These are phyloP conservation scores for Falco punctatus DNA, from an alignment of 2,113 vertebrate genomes.

Conservation along the genomic window DNA sequence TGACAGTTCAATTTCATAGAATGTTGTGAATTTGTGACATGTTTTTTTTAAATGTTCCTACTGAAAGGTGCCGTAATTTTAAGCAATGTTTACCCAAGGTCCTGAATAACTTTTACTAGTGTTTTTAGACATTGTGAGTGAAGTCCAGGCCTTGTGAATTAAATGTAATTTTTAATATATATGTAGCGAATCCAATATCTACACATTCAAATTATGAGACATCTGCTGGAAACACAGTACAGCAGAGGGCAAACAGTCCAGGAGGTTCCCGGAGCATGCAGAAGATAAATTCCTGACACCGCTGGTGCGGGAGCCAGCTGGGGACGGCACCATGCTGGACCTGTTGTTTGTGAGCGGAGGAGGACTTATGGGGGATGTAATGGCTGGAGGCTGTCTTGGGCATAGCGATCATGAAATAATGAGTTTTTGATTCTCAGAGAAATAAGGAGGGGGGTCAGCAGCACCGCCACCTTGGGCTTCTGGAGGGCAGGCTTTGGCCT, in stretches of 20 bases:
- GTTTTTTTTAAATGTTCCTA: background rate
- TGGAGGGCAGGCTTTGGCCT: background rate
- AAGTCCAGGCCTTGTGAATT: background rate
- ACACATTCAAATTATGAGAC: background rate
- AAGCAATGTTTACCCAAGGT: background rate
- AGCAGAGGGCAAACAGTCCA: background rate
- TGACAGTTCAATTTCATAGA: slow-evolving; percentile 25
- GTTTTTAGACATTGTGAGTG: background rate
- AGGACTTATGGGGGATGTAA: background rate
- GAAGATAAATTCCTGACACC: background rate
- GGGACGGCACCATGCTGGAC: accelerated
- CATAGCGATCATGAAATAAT: background rate
- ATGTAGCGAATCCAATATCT: background rate
- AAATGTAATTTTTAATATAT: background rate
- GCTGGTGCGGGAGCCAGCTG: background rate
- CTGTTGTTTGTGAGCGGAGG: background rate
- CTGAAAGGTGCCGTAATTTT: background rate
- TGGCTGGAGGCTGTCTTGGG: background rate
- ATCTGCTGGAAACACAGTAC: background rate
- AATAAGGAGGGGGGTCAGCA: background rate
- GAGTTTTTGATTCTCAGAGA: background rate
- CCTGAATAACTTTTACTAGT: background rate
- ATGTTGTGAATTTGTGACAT: background rate
- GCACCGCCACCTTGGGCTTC: background rate
- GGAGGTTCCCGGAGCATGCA: background rate